Evolutionary conservation across 2,113 vertebrate genomes (phyloP).

Genomic region (Caranx ignobilis): DNA sequence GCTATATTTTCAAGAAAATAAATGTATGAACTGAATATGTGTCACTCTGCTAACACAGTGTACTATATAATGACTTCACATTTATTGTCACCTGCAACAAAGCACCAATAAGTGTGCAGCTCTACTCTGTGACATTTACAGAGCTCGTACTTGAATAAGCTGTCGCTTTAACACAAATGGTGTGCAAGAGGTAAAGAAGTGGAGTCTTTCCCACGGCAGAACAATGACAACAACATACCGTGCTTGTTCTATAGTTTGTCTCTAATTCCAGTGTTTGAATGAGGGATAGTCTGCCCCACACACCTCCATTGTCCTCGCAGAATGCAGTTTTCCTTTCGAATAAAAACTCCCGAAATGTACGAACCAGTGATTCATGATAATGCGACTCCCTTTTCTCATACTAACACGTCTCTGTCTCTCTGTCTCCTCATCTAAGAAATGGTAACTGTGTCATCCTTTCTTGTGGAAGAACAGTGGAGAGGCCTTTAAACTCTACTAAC

Average conservation of each 20-base stretch:
- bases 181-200: constrained; percentile 9
- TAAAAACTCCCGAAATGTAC: constrained; percentile 31
- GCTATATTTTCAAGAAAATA: background rate
- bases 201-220: constrained; percentile 27
- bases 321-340: constrained; percentile 35
- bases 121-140: constrained; percentile 29
- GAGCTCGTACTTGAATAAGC: constrained; percentile 14
- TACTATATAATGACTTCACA: constrained; percentile 15
- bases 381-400: constrained; percentile 25
- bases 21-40: background rate
- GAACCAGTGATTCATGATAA: constrained; percentile 47
- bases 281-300: constrained; percentile 24
- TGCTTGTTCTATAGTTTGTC: constrained; percentile 25
- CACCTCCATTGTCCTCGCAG: constrained; percentile 41
- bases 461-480: constrained; percentile 15
- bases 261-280: constrained; percentile 47
- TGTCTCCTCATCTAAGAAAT: constrained; percentile 38
- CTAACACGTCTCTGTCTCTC: constrained; percentile 15
- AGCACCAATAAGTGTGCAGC: background rate
- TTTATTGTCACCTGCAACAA: constrained; percentile 27
- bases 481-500: constrained; percentile 15
- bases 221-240: constrained; percentile 34
- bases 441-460: constrained; percentile 47
- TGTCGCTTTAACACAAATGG: constrained; percentile 24
- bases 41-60: background rate